Conservation (phyloP, 2,888 invertebrate genomes). For the Hartigia nigra region DNA sequence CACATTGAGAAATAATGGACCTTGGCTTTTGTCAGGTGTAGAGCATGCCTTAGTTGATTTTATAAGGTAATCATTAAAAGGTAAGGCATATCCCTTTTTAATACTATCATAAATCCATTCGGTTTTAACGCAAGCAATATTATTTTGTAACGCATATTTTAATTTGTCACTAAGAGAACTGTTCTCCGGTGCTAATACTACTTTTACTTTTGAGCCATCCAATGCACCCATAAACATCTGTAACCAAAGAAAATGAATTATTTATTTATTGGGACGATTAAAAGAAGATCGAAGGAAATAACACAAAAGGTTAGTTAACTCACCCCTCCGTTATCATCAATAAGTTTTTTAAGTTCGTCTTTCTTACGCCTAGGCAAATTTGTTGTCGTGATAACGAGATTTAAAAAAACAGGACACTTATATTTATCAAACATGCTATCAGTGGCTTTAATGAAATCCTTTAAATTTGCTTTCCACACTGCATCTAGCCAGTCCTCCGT, state of each 20-base stretch:
- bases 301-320: constrained; percentile 26
- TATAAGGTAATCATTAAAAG: constrained; percentile 71
- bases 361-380: constrained; percentile 76
- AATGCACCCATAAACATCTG: constrained; percentile 70
- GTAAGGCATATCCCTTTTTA: constrained; percentile 76
- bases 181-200: constrained; percentile 67
- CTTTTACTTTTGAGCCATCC: constrained; percentile 69
- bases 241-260: constrained; percentile 13
- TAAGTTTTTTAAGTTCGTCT: constrained; percentile 73
- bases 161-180: constrained; percentile 75
- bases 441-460: constrained; percentile 72
- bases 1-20: constrained; percentile 37
- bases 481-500: constrained; percentile 81
- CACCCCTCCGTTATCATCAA: constrained; percentile 80
- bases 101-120: constrained; percentile 87
- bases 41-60: constrained; percentile 73
- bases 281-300: constrained; percentile 8
- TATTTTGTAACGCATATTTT: constrained; percentile 70
- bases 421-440: constrained; percentile 74
- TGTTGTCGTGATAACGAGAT: constrained; percentile 82
- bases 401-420: constrained; percentile 80
- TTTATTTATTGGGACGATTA: background rate
- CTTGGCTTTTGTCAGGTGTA: constrained; percentile 72
- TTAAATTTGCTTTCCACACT: constrained; percentile 81
- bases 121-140: constrained; percentile 77